These are phyloP conservation scores for Pleuronectes platessa DNA, from an alignment of 2,113 vertebrate species.

Conservation along the genomic window DNA sequence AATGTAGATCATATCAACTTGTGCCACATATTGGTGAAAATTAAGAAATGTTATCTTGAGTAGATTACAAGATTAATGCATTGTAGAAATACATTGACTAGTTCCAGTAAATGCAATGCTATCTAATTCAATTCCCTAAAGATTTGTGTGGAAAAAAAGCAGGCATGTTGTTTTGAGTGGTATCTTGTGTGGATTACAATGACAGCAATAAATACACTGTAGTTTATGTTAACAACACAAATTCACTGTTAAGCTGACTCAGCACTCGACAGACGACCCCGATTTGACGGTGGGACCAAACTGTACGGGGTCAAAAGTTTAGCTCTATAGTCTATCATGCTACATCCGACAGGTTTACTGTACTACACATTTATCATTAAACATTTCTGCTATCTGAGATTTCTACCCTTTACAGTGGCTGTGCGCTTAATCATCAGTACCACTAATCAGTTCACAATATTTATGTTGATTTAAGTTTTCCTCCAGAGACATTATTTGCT, in stretches of 20 bases:
- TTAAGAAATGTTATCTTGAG: background rate
- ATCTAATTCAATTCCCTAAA: background rate
- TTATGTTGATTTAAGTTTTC: slow-evolving; percentile 8
- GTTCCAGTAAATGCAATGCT: too few relatives aligned
- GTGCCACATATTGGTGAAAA: slow-evolving; percentile 45
- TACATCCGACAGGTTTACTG: slow-evolving; percentile 17
- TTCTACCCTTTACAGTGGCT: slow-evolving; percentile 15
- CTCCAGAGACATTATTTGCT: slow-evolving; percentile 26
- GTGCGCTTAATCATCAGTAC: slow-evolving; percentile 28
- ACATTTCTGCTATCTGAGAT: slow-evolving; percentile 24
- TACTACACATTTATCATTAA: background rate
- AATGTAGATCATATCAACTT: slow-evolving; percentile 19
- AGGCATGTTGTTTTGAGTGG: slow-evolving; percentile 2
- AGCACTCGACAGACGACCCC: slow-evolving; percentile 34
- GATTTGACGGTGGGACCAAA: slow-evolving; percentile 78
- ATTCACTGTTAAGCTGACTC: slow-evolving; percentile 23
- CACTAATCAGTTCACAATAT: slow-evolving; percentile 42
- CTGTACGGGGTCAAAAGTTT: slow-evolving; percentile 54
- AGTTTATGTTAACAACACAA: slow-evolving; percentile 12
- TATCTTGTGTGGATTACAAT: slow-evolving; percentile 13
- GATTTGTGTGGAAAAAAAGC: background rate
- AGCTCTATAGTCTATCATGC: slow-evolving; percentile 23
- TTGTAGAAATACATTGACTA: background rate
- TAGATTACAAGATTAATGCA: background rate
- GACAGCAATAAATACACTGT: slow-evolving; percentile 32